These are phyloP conservation scores for Pangasius sanitwongsei DNA, from an alignment of 2,797 vertebrate species.

Conservation along the genomic window DNA sequence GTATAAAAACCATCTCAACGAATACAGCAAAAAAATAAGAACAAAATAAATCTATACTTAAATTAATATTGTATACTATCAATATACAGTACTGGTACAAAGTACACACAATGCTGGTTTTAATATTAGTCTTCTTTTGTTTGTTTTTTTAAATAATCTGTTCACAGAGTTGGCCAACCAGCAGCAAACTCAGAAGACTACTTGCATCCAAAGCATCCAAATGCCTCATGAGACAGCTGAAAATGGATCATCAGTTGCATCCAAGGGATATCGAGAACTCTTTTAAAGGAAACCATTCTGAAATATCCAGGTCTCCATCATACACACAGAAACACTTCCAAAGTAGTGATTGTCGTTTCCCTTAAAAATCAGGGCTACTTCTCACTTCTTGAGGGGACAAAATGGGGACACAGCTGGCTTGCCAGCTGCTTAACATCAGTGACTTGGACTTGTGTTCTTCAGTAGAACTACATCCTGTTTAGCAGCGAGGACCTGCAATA, in stretches of 20 bases:
- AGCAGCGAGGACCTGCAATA: constrained; percentile 84
- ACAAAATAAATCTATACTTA: constrained; percentile 59
- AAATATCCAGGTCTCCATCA: constrained; percentile 65
- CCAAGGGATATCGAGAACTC: not conserved
- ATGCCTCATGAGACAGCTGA: constrained; percentile 4
- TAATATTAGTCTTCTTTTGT: not conserved
- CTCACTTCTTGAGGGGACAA: constrained; percentile 59
- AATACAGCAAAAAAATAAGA: constrained; percentile 48
- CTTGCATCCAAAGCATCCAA: constrained; percentile 49
- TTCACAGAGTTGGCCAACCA: constrained; percentile 82
- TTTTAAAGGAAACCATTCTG: constrained; percentile 61
- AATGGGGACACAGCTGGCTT: constrained; percentile 46
- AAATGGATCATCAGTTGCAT: not conserved
- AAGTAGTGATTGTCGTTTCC: constrained; percentile 71
- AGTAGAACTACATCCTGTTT: constrained; percentile 78
- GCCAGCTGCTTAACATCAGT: constrained; percentile 50
- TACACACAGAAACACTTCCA: constrained; percentile 45
- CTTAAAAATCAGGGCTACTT: constrained; percentile 67
- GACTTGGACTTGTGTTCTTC: constrained; percentile 4
- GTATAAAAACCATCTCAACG: constrained; percentile 51
- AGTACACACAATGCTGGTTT: constrained; percentile 62
- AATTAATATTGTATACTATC: constrained; percentile 59
- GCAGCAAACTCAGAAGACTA: constrained; percentile 79
- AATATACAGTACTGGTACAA: constrained; percentile 56
- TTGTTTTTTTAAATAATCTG: not conserved